Evolutionary conservation across 1,140 invertebrate genomes (phyloP), one percentile per base, ranked within the genome.

Genomic region (Cotesia glomerata): DNA sequence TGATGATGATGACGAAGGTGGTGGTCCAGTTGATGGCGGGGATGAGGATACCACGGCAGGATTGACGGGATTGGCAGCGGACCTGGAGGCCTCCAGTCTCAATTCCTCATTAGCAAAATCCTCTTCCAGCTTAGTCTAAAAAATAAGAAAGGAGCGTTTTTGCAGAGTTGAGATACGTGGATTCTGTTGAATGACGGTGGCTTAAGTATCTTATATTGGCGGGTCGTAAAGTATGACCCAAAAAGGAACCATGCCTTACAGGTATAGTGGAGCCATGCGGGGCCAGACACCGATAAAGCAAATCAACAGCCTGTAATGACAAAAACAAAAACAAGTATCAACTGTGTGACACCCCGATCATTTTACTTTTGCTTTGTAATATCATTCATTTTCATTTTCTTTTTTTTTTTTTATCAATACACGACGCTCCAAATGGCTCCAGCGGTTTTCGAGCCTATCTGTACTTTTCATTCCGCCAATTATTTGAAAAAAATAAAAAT

Each of bases 191-290:
- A 56, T 35, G 59, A 45, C 49, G 68, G 49, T 71, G 69, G 49
- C 70, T 72, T 72, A 72, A 72, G 54, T 72, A 72, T 72, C 35
- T 35, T 64, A 71, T 71, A 63, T 71, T 71, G 69, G 32, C 26
- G 70, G 62, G 69, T 56, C 69, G 62, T 66, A 72, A 71, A 71
- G 76, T 78, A 78, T 80, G 73, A 81, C 75, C 81, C 80, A 80
- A 84, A 85, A 87, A 84, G 82, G 85, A 87, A 87, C 79, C 85
- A 87, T 87, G 85, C 85, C 85, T 87, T 87, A 87, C 85, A 87
- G 85, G 84, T 87, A 86, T 86, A 86, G 81, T 82, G 85, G 86
- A 86, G 84, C 86, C 84, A 85, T 86, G 86, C 84, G 85, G 85
- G 86, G 85, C 85, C 84, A 86, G 86, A 87, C 84, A 86, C 83